Evolutionary conservation across 2,113 vertebrate species (phyloP), one percentile per base, ranked within the genome.

Genomic region (Pterophyllum scalare): DNA sequence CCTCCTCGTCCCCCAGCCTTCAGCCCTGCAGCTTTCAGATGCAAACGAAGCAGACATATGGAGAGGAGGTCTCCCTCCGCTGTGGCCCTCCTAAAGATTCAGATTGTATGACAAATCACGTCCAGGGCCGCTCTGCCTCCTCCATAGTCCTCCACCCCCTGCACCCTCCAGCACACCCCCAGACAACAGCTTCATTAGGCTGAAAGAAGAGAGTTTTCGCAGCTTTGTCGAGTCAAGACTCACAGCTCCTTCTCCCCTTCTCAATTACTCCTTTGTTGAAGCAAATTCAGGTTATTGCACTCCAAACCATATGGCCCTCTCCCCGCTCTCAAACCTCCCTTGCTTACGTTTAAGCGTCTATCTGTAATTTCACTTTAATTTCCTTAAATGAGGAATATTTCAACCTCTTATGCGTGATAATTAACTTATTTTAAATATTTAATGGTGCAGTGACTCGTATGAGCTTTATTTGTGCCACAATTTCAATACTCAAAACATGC

Each of bases 71-170:
- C 89, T 95, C 95, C 93, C 95, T 94, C 91, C 86, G 80, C 92
- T 62, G 90, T 14, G 4, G 70, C 90, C 92, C 94, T 95, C 95
- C 95, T 96, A 96, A 96, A 96, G 94, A 95, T 96, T 95, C 94
- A 93, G 92, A 96, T 95, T 96, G 95, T 96, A 95, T 96, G 96
- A 96, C 96, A 96, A 95, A 96, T 96, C 96, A 96, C 94, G 94
- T 96, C 92, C 94, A 89, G 86, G 72, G 59, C 89, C 80, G 86
- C 82, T 90, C 78, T 9, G 22, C 84, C 87, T 65, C 62, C 84
- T 11, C 75, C 58, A 4, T 40, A 13, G 49, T 62, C 43, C 84
- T 17, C 70, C 31, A 24, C 84, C 11, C 40, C 76, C 65, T 70
- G 65, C 43, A 10, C 4, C 67, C 80, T 38, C 70, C 58, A 19